A percentile compares a stretch with the other conserved stretches of the same genome.
Evolutionary conservation across 2,888 invertebrate species (phyloP).

Genomic region (Antitype chi): DNA sequence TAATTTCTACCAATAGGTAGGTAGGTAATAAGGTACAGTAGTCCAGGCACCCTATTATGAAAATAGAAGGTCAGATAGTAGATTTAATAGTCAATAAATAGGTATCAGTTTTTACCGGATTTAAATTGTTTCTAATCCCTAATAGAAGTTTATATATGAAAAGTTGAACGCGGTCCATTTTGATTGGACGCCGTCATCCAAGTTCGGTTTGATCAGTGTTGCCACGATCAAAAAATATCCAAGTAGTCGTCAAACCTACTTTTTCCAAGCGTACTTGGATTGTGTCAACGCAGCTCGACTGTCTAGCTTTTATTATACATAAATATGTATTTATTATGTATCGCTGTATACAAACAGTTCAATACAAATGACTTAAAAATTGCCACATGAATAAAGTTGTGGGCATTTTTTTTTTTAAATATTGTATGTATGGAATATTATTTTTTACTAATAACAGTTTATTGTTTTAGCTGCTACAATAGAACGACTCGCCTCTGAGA

Average conservation of each 20-base stretch:
- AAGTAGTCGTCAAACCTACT: no score
- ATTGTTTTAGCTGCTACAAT: conserved; percentile 95
- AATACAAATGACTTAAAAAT: conserved; percentile 10
- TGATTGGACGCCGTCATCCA: no score
- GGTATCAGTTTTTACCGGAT: conserved; percentile 1
- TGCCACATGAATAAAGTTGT: conserved; percentile 12
- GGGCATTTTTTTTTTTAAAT: conserved; percentile 7
- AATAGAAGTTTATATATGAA: no score
- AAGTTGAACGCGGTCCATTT: no score
- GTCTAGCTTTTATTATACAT: not conserved
- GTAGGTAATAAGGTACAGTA: conserved; percentile 31
- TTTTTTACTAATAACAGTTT: conserved; percentile 76
- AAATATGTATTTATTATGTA: not conserved
- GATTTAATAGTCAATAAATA: conserved; percentile 3
- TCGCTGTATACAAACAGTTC: conserved; percentile 26
- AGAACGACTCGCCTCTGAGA: conserved; percentile 94
- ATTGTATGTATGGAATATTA: conserved; percentile 23
- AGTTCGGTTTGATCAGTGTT: no score
- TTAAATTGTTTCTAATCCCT: not conserved
- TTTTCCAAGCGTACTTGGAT: no score
- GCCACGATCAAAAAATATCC: no score
- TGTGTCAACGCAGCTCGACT: no score
- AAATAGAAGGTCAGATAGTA: conserved; percentile 52
- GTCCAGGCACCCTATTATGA: conserved; percentile 49
- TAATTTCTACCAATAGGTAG: conserved; percentile 20